A percentile compares a stretch with the other conserved stretches of the same genome.
These are phyloP conservation scores for Heliconius hortense DNA, from an alignment of 2,888 invertebrate genomes.

Conservation along the genomic window DNA sequence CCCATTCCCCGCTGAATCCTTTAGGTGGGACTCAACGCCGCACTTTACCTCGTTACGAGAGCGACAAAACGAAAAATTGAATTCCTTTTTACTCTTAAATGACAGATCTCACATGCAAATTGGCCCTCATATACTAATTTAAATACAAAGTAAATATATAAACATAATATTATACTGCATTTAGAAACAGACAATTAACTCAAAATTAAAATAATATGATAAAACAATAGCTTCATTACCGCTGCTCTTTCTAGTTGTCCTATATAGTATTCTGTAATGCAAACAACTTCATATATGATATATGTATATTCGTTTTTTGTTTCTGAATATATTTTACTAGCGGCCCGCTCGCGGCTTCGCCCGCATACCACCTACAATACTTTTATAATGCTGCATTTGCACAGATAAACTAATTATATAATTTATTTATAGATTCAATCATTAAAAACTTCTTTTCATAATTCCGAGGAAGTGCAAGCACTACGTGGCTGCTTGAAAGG, in stretches of 20 bases:
- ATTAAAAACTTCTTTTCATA: no score
- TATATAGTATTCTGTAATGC: neutral
- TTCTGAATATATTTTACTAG: no score
- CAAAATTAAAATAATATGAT: neutral
- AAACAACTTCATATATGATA: no score
- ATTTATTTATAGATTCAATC: no score
- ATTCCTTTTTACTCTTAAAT: neutral
- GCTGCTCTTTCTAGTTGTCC: constrained; percentile 1
- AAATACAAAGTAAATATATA: constrained; percentile 1
- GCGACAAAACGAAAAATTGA: neutral
- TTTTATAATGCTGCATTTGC: no score
- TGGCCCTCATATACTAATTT: neutral
- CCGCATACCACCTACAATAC: no score
- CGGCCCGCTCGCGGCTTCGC: no score
- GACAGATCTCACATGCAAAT: neutral
- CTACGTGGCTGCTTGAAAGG: no score
- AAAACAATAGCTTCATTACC: constrained; percentile 9
- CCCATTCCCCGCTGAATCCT: no score
- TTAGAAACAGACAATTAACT: neutral
- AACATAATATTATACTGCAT: constrained; percentile 2
- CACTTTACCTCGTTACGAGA: neutral
- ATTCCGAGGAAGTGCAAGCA: no score
- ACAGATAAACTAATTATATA: no score
- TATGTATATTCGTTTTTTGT: no score
- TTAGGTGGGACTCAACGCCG: neutral